Conservation (phyloP, 2,888 invertebrate genomes). For the Ectemnius lituratus region DNA sequence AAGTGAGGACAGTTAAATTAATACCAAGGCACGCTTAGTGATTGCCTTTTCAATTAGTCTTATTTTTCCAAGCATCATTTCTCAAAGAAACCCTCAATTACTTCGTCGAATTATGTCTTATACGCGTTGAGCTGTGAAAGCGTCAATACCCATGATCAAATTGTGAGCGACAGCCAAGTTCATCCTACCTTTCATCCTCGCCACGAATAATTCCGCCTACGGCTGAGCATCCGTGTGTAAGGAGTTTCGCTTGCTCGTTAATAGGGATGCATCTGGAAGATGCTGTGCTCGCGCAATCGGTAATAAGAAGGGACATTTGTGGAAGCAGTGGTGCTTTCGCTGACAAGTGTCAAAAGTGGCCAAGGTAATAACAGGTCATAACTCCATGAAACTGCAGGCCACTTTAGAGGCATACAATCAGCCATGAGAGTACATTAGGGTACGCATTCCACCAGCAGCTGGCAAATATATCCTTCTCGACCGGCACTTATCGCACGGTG, state of each 20-base stretch:
- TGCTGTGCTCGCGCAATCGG: background rate
- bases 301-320: background rate
- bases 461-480: background rate
- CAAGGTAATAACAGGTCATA: background rate
- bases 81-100: background rate
- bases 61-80: background rate
- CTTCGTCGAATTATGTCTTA: background rate
- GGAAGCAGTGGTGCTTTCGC: background rate
- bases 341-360: slow-evolving; percentile 15
- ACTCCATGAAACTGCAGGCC: background rate
- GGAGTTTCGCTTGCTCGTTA: too few relatives aligned
- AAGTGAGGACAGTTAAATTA: slow-evolving; percentile 27
- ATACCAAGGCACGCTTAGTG: slow-evolving; percentile 17
- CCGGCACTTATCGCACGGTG: background rate
- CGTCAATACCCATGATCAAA: too few relatives aligned
- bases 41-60: too few relatives aligned
- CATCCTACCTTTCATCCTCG: too few relatives aligned
- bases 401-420: background rate
- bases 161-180: too few relatives aligned
- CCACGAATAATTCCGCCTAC: too few relatives aligned
- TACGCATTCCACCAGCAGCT: background rate
- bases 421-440: background rate
- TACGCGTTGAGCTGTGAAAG: too few relatives aligned
- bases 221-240: background rate
- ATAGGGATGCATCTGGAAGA: background rate